Conservation (phyloP, 2,888 invertebrate species). For the Odontothrips loti region DNA sequence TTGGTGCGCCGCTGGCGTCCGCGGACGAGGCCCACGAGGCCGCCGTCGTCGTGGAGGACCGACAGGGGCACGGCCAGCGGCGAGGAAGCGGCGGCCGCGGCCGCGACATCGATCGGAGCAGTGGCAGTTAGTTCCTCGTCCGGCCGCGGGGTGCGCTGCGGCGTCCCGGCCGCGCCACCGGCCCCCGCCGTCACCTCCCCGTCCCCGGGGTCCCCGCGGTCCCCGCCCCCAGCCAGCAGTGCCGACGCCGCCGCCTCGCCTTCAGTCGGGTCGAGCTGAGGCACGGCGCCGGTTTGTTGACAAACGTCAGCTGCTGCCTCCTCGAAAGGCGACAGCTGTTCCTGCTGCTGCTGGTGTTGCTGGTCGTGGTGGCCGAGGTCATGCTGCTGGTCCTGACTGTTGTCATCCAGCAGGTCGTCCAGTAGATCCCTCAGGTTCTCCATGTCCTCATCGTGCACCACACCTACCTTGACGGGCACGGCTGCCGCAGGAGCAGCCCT, state of each 20-base stretch:
- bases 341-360: too few species aligned
- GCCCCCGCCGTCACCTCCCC: slow-evolving; percentile 43
- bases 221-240: slow-evolving; percentile 44
- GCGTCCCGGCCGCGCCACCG: slow-evolving; percentile 46
- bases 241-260: slow-evolving; percentile 40
- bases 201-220: slow-evolving; percentile 42
- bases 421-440: slow-evolving; percentile 16
- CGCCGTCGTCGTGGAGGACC: slow-evolving; percentile 34
- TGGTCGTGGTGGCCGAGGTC: too few species aligned
- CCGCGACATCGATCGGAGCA: slow-evolving; percentile 48
- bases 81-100: slow-evolving; percentile 42
- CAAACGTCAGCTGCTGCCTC: slow-evolving; percentile 10
- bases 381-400: not conserved
- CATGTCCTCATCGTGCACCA: slow-evolving; percentile 14
- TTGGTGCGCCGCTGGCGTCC: slow-evolving; percentile 48
- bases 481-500: not conserved
- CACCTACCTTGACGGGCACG: not conserved
- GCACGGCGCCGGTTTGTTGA: slow-evolving; percentile 16
- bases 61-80: slow-evolving; percentile 38
- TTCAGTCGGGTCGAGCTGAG: not conserved
- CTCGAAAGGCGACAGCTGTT: not conserved
- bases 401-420: slow-evolving; percentile 15
- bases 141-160: slow-evolving; percentile 43
- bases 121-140: slow-evolving; percentile 41
- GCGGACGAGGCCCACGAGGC: slow-evolving; percentile 42